Evolutionary conservation across 2,888 invertebrate species (phyloP), one percentile per base, ranked within the genome.

Genomic region (Volucella zonaria): DNA sequence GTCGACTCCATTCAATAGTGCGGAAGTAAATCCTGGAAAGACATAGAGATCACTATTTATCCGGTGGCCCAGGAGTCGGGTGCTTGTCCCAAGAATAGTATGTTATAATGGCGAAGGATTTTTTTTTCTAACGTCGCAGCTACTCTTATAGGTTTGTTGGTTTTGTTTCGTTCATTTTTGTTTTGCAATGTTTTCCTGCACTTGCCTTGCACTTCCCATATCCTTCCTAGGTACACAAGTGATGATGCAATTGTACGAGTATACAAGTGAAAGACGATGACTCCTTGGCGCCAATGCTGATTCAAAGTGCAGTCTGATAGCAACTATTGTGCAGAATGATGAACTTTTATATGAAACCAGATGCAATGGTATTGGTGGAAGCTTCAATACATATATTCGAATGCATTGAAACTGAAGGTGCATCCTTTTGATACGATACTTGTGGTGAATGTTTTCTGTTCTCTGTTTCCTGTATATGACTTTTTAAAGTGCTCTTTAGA

Each of bases 261-360:
- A 71, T 71, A n/a, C 42, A 56, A 49, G 56, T 70, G 77, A 62
- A 77, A 77, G 68, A 47, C 64, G 78, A 78, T 58, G 78, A 70
- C 62, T 78, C 70, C 64, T 70, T 70, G 77, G 68, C 68, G 68
- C 68, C 77, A 45, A 67, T 67, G 76, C 51, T 77, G 68, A 62
- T 54, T 62, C 68, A 70, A 70, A 78, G 64, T 71, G 70, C 31
- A 64, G 78, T 78, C 62, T 71, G 70, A 70, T 64, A 71, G 78
- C 70, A 71, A 51, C 62, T 64, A 78, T 70, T 78, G 70, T 78
- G 78, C 49, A 56, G 49, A 71, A 70, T 49, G 49, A 62, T 64
- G 62, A 78, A 56, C 56, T 70, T 70, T 68, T 51, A 47, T 45
- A n/a, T 31, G 56, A 14, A 45, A 40, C 64, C 31, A 4, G 31